Conservation (phyloP, 2,888 invertebrate genomes). For the Drosophila prolongata region DNA sequence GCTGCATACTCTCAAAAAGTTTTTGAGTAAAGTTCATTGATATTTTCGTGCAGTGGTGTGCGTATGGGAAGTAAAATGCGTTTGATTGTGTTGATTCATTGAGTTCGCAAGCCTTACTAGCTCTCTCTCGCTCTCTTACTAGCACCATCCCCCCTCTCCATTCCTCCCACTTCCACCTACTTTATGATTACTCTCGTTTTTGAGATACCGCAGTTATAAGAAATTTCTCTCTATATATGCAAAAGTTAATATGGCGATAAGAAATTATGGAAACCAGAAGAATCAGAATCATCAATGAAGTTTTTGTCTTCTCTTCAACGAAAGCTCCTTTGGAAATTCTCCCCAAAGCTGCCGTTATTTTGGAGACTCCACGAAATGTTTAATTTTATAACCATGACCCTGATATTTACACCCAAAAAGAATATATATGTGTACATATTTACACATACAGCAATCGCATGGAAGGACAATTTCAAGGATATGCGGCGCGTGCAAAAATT, state of each 20-base stretch:
- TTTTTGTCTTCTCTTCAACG: constrained; percentile 25
- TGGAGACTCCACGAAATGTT: constrained; percentile 81
- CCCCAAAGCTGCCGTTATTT: constrained; percentile 38
- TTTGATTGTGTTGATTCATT: constrained; percentile 81
- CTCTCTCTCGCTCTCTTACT: constrained; percentile 26
- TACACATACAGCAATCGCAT: constrained; percentile 29
- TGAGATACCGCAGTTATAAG: constrained; percentile 17
- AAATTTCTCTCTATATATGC: constrained; percentile 46
- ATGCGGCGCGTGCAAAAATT: constrained; percentile 75
- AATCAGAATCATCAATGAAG: constrained; percentile 75
- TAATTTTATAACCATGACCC: constrained; percentile 83
- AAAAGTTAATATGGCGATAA: constrained; percentile 46
- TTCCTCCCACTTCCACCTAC: not conserved
- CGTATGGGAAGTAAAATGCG: constrained; percentile 46
- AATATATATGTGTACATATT: constrained; percentile 20
- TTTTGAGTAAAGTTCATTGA: constrained; percentile 82
- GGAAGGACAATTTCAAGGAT: constrained; percentile 74
- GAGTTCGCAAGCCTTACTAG: constrained; percentile 65
- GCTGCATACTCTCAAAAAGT: constrained; percentile 53
- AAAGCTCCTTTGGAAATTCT: constrained; percentile 12
- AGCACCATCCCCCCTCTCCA: not conserved
- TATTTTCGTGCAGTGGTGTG: constrained; percentile 80
- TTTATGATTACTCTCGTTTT: constrained; percentile 23
- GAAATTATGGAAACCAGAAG: constrained; percentile 27
- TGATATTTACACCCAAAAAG: constrained; percentile 73